Base-by-base conservation (phyloP, 2,888 invertebrate species). In the Diarsia mendica region DNA sequence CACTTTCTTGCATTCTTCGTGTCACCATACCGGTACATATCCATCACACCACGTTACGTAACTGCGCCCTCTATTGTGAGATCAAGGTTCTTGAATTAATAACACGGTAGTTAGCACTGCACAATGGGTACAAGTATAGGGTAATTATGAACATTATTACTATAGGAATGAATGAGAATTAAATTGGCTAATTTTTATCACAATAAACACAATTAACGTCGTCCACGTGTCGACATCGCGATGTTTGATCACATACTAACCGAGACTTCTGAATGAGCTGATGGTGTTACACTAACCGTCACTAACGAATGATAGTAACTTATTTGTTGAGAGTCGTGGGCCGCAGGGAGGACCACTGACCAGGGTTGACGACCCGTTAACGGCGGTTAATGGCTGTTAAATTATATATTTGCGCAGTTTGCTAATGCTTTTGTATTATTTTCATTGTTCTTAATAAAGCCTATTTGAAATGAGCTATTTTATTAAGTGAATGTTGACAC, bases 241-340 rank as follows among this genome's bases (percentile, higher is more conserved):
- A 89, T 91, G 93, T 90, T 93, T 91, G 91, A 91, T 91, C 91
- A 91, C 89, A 91, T 77, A 94, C 94, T 94, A 92, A 91, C 67
- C 55, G 75, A 88, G 89, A 88, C 77, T 91, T 88, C 89, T 91
- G 89, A 92, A 91, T 92, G 92, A 89, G 88, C 86, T 91, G 90
- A 92, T 91, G 90, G 90, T 90, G 88, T 90, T 89, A 87, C 78
- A 82, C 83, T n/a, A n/a, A n/a, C n/a, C n/a, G n/a, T n/a, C n/a
- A n/a, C n/a, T 85, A 82, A 87, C 84, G 84, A 77, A 82, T 78
- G 76, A 88, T 86, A 83, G 79, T 77, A 86, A 85, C 87, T 89
- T 89, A 87, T 87, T 84, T 79, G 73, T 82, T 81, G 78, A 75
- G 67, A 74, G 53, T 46, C 55, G 64, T 64, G 75, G 66, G n/a